Percentiles rank a stretch among this genome's conserved stretches.
Evolutionary conservation across 2,888 invertebrate species (phyloP).

Genomic region (Phrixothrix hirtus): DNA sequence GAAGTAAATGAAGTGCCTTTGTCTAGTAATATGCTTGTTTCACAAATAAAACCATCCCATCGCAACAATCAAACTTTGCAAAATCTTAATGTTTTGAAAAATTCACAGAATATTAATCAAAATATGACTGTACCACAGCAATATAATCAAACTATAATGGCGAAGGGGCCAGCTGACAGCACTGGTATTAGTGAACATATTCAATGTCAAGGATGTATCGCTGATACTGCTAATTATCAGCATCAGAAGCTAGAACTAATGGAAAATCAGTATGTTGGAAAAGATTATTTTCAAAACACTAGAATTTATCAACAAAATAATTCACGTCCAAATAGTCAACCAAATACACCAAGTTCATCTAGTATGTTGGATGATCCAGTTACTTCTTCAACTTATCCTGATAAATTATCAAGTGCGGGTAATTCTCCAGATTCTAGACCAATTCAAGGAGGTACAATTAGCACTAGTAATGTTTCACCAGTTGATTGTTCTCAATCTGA

Average conservation of each 20-base stretch:
- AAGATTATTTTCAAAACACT: conserved; percentile 42
- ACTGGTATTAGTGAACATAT: conserved; percentile 47
- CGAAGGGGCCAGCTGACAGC: conserved; percentile 45
- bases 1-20: conserved; percentile 53
- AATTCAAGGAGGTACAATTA: conserved; percentile 82
- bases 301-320: conserved; percentile 32
- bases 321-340: conserved; percentile 59
- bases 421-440: conserved; percentile 68
- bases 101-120: conserved; percentile 8
- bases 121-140: conserved; percentile 31
- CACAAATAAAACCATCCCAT: conserved; percentile 44
- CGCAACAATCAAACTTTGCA: conserved; percentile 45
- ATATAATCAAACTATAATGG: conserved; percentile 38
- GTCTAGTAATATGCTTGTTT: conserved; percentile 51
- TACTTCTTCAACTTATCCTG: conserved; percentile 69
- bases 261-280: conserved; percentile 53
- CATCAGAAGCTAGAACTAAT: conserved; percentile 35
- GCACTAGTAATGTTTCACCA: conserved; percentile 80
- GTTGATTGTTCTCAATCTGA: conserved; percentile 68
- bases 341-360: conserved; percentile 62
- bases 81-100: conserved; percentile 22
- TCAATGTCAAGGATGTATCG: conserved; percentile 63
- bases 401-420: conserved; percentile 56
- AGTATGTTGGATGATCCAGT: conserved; percentile 66
- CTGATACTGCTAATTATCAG: conserved; percentile 57